A percentile compares a stretch with the other conserved stretches of the same genome.
Conservation (phyloP, 1,140 invertebrate species). For the Heliconius nattereri region DNA sequence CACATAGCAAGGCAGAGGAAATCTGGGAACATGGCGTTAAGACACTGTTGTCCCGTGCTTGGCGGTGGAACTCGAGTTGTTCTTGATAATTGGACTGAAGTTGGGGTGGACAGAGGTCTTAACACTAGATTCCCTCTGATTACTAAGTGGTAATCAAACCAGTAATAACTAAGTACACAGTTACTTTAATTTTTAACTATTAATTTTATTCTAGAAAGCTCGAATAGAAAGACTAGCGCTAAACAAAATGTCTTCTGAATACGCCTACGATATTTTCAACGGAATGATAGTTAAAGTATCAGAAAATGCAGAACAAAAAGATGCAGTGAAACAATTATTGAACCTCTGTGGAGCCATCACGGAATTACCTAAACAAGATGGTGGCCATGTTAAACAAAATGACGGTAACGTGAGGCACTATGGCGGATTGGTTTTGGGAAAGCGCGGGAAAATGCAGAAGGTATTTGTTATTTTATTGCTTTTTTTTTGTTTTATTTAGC, state of each 20-base stretch:
- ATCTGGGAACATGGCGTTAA: no score
- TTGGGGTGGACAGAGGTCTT: background rate
- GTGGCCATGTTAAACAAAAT: conserved; percentile 23
- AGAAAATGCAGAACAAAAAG: conserved; percentile 48
- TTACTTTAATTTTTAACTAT: conserved; percentile 21
- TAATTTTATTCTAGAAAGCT: conserved; percentile 60
- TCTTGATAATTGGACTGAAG: no score
- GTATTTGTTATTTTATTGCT: background rate
- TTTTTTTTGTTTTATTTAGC: no score
- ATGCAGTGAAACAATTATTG: conserved; percentile 54
- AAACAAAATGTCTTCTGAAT: conserved; percentile 49
- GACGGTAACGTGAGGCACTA: conserved; percentile 24
- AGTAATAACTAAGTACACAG: no score
- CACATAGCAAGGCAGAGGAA: no score
- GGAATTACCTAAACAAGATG: conserved; percentile 20
- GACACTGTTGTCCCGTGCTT: no score
- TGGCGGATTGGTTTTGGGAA: conserved; percentile 31
- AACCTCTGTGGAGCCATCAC: conserved; percentile 58
- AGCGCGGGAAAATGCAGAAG: conserved; percentile 10
- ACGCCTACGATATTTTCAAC: conserved; percentile 63
- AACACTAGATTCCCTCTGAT: background rate
- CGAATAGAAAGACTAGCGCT: conserved; percentile 59
- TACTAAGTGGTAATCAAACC: background rate
- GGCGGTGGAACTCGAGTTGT: no score
- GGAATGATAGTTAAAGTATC: conserved; percentile 53